Base-by-base conservation (phyloP, 2,113 vertebrate species). In the Thalassarche chlororhynchos region DNA sequence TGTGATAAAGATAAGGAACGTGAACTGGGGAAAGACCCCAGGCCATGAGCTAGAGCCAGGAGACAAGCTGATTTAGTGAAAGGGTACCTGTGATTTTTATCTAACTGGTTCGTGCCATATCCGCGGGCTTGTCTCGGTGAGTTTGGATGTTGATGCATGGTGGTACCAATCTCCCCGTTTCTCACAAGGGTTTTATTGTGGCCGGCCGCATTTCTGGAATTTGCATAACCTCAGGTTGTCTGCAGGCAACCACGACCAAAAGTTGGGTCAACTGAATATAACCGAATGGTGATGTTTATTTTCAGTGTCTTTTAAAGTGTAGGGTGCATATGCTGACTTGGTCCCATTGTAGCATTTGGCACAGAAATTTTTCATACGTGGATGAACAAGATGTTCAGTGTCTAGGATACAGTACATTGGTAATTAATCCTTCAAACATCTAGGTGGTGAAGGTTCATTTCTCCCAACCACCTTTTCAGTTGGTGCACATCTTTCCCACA, bases 401-500 rank as follows among this genome's bases (percentile, higher is more conserved):
- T 46, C 28, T 36, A 34, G 58, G 20, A 17, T 28, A 18, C 54
- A 49, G 14, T 31, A 19, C 55, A 16, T 6, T 77, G 29, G 29
- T 81, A 52, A 9, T 29, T 31, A 64, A 58, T 69, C 26, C 40
- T 89, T 69, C 2, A 4, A 16, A 61, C 17, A 26, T 16, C 2
- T 11, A 17, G 42, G 11, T 46, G 25, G 9, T 69, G 31, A 74
- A 62, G 42, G 12, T 54, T n/a, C 12, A 4, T 77, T 89, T 89
- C 28, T 81, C 42, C 16, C 51, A 58, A 2, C 10, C 12, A 34
- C 6, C 9, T 80, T 72, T 57, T 74, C 40, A 34, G n/a, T 3
- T 52, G 64, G 5, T 17, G 12, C 4, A 1, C 5, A 1, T 70
- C 31, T 80, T 87, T 55, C 19, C 25, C 12, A 10, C 4, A 0